Base-by-base conservation (phyloP, 2,797 vertebrate species). In the Loris lydekkerianus region DNA sequence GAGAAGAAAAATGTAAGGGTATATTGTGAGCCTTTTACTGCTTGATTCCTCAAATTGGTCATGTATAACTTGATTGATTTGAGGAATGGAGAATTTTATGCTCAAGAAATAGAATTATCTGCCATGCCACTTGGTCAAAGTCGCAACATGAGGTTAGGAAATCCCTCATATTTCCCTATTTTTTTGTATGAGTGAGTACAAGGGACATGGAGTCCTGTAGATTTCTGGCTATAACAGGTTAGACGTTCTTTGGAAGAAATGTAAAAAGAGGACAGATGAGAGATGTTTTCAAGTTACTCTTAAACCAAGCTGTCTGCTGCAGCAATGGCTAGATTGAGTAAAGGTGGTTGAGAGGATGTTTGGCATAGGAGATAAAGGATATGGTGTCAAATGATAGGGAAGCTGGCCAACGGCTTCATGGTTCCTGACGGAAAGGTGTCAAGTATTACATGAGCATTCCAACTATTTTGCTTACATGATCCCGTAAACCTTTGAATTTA, bases 1-100 rank as follows among this genome's bases (percentile, higher is more conserved):
- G 17, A 31, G 37, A 72, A 23, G 46, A 58, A 81, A 9, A 46
- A 49, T 7, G 0, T 2, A 10, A 89, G 18, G 20, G 11, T 56
- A 10, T 0, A 0, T 21, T 56, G 3, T 53, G 29, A 73, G 7
- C 2, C 43, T 43, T 4, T 53, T 34, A 34, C 17, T 69, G 20
- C 3, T 37, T 21, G 31, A 7, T 29, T 85, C n/a, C 40, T 76
- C 21, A 31, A n/a, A 46, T 31, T 0, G 23, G 37, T 60, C 18
- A 31, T 23, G 5, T 34, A 8, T 31, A 70, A 49, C 20, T 43
- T 56, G 5, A 67, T 10, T 0, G 7, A 67, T 67, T n/a, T n/a
- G 65, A 67, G 65, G 7, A 67, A 17, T 15, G 84, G 20, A 78
- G 37, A 70, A 67, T 37, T 85, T 84, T 72, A 56, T 15, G 2